Evolutionary conservation across 2,113 vertebrate genomes (phyloP).

Genomic region (Leucopsar rothschildi): DNA sequence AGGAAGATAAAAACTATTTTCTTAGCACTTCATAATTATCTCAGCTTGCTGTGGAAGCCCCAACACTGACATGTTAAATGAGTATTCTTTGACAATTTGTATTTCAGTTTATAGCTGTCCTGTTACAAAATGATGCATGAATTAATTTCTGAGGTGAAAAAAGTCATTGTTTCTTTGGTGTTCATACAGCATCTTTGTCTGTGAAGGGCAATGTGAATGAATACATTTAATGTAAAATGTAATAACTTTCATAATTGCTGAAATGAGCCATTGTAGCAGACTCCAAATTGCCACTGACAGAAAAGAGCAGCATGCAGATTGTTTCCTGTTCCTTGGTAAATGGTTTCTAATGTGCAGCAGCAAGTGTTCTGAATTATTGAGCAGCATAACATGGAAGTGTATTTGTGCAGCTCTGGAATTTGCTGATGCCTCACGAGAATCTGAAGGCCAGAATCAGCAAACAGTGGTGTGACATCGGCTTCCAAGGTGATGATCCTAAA

Average conservation of each 20-base stretch:
- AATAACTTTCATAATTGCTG: background rate
- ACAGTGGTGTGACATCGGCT: constrained; percentile 97
- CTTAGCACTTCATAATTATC: background rate
- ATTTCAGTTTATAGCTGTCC: background rate
- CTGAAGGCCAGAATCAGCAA: constrained; percentile 91
- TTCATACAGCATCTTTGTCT: background rate
- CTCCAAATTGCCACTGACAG: background rate
- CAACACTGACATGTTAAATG: rapidly evolving
- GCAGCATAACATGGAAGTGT: constrained; percentile 46
- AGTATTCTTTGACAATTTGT: background rate
- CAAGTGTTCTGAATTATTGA: background rate
- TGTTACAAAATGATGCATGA: background rate
- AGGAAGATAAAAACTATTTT: background rate
- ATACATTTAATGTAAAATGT: background rate
- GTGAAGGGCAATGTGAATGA: background rate
- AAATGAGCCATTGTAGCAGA: background rate
- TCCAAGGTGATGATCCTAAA: constrained; percentile 98
- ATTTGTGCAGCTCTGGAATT: constrained; percentile 87
- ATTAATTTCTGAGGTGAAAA: background rate
- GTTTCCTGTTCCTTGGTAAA: background rate
- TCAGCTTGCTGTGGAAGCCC: background rate
- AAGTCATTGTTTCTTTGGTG: background rate
- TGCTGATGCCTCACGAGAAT: constrained; percentile 87
- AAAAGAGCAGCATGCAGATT: background rate
- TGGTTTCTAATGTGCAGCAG: background rate